Evolutionary conservation across 2,113 vertebrate genomes (phyloP).

Genomic region (Plecotus auritus): DNA sequence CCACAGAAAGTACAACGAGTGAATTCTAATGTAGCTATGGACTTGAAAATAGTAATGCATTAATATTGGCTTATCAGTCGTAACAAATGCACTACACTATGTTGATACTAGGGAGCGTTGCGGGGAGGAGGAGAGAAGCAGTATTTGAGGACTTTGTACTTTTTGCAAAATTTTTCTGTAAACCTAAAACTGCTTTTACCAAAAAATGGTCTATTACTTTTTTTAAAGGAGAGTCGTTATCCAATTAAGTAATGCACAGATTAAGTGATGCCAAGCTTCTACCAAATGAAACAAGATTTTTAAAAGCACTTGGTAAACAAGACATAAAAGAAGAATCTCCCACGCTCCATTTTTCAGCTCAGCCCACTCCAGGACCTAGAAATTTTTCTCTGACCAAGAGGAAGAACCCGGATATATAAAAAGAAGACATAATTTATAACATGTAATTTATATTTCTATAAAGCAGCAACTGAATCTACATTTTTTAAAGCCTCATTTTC

Average conservation of each 20-base stretch:
- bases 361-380: not conserved
- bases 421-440: not conserved
- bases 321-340: not conserved
- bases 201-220: not conserved
- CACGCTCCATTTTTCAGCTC: not conserved
- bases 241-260: not conserved
- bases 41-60: not conserved
- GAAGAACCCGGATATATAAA: not conserved
- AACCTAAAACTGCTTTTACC: not conserved
- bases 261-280: not conserved
- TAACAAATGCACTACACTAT: not conserved
- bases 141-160: not conserved
- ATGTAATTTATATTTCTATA: not conserved
- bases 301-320: not conserved
- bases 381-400: not conserved
- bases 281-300: not conserved
- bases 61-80: not conserved
- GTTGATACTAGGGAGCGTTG: not conserved
- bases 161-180: not conserved
- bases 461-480: not conserved
- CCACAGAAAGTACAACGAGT: not conserved
- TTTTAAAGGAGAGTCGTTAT: not conserved
- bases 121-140: fast-evolving
- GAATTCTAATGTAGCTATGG: not conserved
- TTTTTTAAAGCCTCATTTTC: not conserved